Percentiles rank a stretch among this genome's conserved stretches.
phyloP scores from a whole-genome alignment of 2,113 vertebrate genomes.

The Strix uralensis region DNA sequence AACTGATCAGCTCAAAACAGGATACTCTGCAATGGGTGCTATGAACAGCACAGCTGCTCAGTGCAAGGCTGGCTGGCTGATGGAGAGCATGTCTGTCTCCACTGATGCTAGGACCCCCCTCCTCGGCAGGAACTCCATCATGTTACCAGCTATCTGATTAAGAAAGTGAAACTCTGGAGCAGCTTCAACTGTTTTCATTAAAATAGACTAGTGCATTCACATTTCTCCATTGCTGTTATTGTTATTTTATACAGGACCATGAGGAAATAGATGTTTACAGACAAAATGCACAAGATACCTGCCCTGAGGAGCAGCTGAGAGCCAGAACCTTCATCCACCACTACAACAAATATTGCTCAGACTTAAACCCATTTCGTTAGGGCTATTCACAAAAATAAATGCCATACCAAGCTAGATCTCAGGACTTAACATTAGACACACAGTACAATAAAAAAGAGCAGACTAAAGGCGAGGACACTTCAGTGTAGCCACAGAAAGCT shows the following conservation, averaged over 20 bases:
- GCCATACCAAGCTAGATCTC: neutral
- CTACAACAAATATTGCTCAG: neutral
- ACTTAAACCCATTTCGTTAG: neutral
- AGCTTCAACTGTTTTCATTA: neutral
- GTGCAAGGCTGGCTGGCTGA: neutral
- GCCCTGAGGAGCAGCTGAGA: neutral
- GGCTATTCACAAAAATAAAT: neutral
- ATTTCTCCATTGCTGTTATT: neutral
- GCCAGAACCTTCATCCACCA: neutral
- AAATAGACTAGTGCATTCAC: neutral
- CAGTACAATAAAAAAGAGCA: rapidly evolving
- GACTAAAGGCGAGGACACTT: neutral
- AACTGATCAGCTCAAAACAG: neutral
- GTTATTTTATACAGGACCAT: neutral
- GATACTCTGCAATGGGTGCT: neutral
- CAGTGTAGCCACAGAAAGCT: neutral
- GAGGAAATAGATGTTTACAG: neutral
- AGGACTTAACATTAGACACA: neutral
- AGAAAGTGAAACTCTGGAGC: neutral
- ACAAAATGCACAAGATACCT: neutral
- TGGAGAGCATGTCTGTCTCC: neutral
- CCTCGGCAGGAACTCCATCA: neutral
- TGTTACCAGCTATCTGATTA: neutral
- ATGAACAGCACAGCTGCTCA: slow-evolving; percentile 3
- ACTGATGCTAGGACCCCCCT: neutral